These are phyloP conservation scores for Neocloeon triangulifer DNA, from an alignment of 1,140 invertebrate species.

Conservation along the genomic window DNA sequence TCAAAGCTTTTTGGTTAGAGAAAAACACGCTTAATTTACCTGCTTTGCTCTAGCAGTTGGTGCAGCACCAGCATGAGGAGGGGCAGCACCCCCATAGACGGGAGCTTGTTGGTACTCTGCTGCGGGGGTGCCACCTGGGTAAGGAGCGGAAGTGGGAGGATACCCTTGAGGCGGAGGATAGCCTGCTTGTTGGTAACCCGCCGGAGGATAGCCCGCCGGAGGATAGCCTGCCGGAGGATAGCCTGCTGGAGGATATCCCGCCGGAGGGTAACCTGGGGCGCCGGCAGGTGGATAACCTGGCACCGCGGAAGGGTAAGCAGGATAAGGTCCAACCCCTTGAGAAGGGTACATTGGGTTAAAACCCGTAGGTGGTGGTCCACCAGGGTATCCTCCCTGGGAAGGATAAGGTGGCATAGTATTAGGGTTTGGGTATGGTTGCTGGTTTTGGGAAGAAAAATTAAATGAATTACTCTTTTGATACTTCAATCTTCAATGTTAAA, in stretches of 20 bases:
- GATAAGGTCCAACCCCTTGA: conserved; percentile 9
- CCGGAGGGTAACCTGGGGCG: not conserved
- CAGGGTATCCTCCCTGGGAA: conserved; percentile 1
- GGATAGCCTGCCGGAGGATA: not conserved
- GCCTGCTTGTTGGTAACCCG: not conserved
- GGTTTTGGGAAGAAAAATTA: too few relatives aligned
- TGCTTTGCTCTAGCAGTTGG: conserved; percentile 13
- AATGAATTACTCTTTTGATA: too few relatives aligned
- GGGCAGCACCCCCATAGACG: not conserved
- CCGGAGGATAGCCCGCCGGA: not conserved
- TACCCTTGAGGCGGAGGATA: not conserved
- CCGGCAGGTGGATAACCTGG: not conserved
- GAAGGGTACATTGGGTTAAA: not conserved
- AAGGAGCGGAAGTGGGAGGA: not conserved
- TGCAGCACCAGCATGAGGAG: too few relatives aligned
- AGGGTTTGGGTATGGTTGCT: too few relatives aligned
- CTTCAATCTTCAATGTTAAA: too few relatives aligned
- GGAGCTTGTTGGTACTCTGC: not conserved
- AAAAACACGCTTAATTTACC: too few relatives aligned
- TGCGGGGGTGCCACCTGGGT: too few relatives aligned
- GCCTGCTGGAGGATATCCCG: not conserved
- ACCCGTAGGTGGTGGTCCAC: not conserved
- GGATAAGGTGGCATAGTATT: too few relatives aligned
- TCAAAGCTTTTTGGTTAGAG: too few relatives aligned
- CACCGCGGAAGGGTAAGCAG: conserved; percentile 9